Percentiles rank a stretch among this genome's conserved stretches.
These are phyloP conservation scores for Euplexia lucipara DNA, from an alignment of 2,888 invertebrate genomes.

Conservation along the genomic window DNA sequence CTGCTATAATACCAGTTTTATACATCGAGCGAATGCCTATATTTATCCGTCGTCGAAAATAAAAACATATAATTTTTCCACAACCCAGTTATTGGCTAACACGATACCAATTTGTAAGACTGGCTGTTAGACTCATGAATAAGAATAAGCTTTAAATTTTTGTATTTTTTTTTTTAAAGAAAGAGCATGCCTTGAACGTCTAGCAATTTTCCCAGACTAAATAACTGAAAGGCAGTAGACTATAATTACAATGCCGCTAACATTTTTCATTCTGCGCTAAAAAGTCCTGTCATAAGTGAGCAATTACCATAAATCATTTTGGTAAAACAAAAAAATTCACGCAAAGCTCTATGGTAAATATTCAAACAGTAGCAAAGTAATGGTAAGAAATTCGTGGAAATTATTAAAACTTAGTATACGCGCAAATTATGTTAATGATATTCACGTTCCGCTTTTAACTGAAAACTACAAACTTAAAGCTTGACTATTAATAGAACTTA, in stretches of 20 bases:
- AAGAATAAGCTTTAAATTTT: too few species aligned
- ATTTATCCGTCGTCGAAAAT: too few species aligned
- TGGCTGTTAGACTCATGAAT: too few species aligned
- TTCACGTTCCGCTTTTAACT: constrained; percentile 9
- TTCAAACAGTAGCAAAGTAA: background rate
- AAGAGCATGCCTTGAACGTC: background rate
- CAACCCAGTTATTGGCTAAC: too few species aligned
- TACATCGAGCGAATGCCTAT: too few species aligned
- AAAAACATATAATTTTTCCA: too few species aligned
- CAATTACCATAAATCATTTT: constrained; percentile 34
- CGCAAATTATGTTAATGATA: constrained; percentile 32
- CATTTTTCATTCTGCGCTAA: constrained; percentile 23
- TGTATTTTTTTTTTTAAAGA: background rate
- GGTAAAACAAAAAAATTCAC: constrained; percentile 25
- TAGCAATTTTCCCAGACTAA: background rate
- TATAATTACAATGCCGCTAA: constrained; percentile 3
- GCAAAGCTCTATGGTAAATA: constrained; percentile 15
- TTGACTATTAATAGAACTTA: background rate
- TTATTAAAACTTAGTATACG: constrained; percentile 19
- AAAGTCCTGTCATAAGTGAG: constrained; percentile 28
- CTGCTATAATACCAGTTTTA: too few species aligned
- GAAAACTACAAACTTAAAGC: constrained; percentile 8
- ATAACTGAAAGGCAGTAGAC: constrained; percentile 1
- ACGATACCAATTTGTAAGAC: too few species aligned
- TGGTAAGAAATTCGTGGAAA: constrained; percentile 21